Evolutionary conservation across 2,888 invertebrate genomes (phyloP).

Genomic region (Himalopsyche kuldschensis): DNA sequence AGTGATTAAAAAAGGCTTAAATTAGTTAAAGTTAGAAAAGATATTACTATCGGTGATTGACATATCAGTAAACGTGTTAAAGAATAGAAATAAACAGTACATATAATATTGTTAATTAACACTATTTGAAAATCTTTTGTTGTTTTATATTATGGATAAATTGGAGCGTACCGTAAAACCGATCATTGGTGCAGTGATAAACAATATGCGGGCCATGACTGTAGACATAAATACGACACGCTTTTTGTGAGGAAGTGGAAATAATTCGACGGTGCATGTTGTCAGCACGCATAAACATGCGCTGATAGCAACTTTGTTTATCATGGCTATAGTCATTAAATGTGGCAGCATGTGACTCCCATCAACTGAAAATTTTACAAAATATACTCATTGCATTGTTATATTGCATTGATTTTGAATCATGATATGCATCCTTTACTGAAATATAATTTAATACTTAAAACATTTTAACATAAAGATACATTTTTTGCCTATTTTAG

Average conservation of each 20-base stretch:
- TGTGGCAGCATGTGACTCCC: slow-evolving; percentile 45
- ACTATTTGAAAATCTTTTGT: background rate
- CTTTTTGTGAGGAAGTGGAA: slow-evolving; percentile 43
- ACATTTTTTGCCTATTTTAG: too few species aligned
- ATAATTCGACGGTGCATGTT: slow-evolving; percentile 49
- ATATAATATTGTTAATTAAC: too few species aligned
- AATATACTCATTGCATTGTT: background rate
- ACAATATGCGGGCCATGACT: slow-evolving; percentile 28
- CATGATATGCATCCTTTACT: too few species aligned
- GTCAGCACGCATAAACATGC: slow-evolving; percentile 50
- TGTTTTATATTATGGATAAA: background rate
- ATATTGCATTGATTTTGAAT: too few species aligned
- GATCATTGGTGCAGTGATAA: slow-evolving; percentile 37
- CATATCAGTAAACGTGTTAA: too few species aligned
- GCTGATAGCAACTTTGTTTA: slow-evolving; percentile 50
- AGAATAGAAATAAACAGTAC: too few species aligned
- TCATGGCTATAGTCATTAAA: slow-evolving; percentile 49
- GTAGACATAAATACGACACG: slow-evolving; percentile 30
- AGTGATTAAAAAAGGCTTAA: too few species aligned
- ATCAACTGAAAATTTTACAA: slow-evolving; percentile 26
- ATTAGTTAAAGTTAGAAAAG: too few species aligned
- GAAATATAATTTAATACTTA: too few species aligned
- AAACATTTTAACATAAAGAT: too few species aligned
- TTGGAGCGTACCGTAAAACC: slow-evolving; percentile 27
- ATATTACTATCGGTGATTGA: too few species aligned